Evolutionary conservation across 2,113 vertebrate species (phyloP), one percentile per base, ranked within the genome.

Genomic region (Nyctibius bracteatus): DNA sequence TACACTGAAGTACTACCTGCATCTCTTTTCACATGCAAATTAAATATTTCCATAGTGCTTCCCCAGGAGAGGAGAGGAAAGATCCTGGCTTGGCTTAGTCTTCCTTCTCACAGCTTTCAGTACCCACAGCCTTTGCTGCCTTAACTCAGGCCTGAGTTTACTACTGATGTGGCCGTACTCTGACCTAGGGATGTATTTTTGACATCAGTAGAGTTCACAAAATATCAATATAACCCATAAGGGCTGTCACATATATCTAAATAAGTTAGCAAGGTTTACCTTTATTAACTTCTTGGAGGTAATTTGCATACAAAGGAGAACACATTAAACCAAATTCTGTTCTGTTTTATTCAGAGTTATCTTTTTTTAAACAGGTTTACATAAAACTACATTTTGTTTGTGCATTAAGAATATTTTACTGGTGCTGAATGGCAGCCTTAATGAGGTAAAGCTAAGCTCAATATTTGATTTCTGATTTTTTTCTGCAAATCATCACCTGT

Each of bases 361-460:
- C 43, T 90, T 91, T 86, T 94, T 95, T 80, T 35, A 95, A 94
- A 63, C 57, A 81, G 80, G 80, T 94, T 95, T 96, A 87, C 88
- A 87, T 92, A 95, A 96, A 92, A 82, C 58, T 94, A 44, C 57
- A 81, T 58, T 68, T 39, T 96, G 94, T 95, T 96, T 96, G 81
- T 93, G 79, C 92, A 96, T 96, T 96, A 95, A 92, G 94, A 96
- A 94, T 94, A 85, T 97, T 96, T 98, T 92, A 97, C 87, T 75
- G 72, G 67, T 88, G 83, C 81, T 91, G 96, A 97, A 92, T 80
- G 94, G 74, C 82, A 91, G 93, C 94, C 85, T 96, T 97, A 98
- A 97, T 73, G 90, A 98, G 83, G 95, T 96, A 91, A 86, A 94
- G 95, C 92, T 87, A 92, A 97, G 95, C 90, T 94, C 74, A 66